Evolutionary conservation across 2,888 invertebrate species (phyloP).

Genomic region (Minunthozetes semirufus): DNA sequence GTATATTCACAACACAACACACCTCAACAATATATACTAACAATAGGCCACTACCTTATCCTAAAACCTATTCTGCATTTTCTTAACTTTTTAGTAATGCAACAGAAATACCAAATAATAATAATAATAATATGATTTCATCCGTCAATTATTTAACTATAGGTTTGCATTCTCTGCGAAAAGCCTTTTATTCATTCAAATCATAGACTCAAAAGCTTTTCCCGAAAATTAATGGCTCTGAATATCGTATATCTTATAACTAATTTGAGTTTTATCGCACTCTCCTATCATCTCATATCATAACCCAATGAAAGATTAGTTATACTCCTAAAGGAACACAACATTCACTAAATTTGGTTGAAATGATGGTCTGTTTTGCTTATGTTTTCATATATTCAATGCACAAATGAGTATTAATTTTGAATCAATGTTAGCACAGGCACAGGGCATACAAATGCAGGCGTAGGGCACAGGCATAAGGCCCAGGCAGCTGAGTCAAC

Average conservation of each 20-base stretch:
- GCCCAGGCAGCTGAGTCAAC: slow-evolving; percentile 28
- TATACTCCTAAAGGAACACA: neutral
- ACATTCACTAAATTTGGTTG: neutral
- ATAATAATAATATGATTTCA: slow-evolving; percentile 17
- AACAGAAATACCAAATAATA: slow-evolving; percentile 14
- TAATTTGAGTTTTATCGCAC: slow-evolving; percentile 8
- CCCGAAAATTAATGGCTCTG: slow-evolving; percentile 2
- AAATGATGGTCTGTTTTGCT: neutral
- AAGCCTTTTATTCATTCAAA: neutral
- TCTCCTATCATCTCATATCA: neutral
- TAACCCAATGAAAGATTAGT: neutral
- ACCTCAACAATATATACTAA: slow-evolving; percentile 27
- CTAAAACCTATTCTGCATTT: neutral
- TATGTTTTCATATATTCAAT: slow-evolving; percentile 8
- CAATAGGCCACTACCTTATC: slow-evolving; percentile 28
- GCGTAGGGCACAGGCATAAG: neutral
- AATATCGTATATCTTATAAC: neutral
- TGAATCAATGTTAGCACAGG: slow-evolving; percentile 12
- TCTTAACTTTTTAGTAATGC: slow-evolving; percentile 8
- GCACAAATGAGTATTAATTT: slow-evolving; percentile 13
- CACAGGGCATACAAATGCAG: neutral
- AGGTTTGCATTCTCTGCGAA: neutral
- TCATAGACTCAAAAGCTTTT: neutral
- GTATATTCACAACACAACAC: slow-evolving; percentile 20
- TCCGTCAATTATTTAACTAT: slow-evolving; percentile 21